These are phyloP conservation scores for Thripadectes ignobilis DNA, from an alignment of 2,797 vertebrate genomes.

Conservation along the genomic window DNA sequence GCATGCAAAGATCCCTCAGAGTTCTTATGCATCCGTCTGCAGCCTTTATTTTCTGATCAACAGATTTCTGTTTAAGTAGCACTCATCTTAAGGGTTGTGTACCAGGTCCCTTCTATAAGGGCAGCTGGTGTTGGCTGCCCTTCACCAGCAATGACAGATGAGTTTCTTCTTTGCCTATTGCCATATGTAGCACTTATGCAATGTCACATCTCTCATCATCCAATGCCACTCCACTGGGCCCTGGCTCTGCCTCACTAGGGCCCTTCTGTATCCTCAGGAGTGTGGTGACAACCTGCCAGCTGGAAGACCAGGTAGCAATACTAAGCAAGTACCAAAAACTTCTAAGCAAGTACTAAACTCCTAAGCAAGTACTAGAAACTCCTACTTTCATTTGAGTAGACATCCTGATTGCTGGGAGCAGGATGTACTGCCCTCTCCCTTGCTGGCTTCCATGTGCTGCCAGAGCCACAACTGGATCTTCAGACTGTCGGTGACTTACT, in stretches of 20 bases:
- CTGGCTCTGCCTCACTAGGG: background rate
- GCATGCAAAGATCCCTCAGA: background rate
- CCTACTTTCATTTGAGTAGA: background rate
- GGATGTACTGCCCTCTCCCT: background rate
- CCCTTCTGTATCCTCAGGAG: background rate
- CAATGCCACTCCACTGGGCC: background rate
- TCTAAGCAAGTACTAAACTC: background rate
- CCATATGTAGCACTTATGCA: background rate
- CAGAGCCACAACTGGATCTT: background rate
- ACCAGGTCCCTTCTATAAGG: background rate
- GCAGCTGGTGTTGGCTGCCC: background rate
- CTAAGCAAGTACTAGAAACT: background rate
- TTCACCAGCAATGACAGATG: background rate
- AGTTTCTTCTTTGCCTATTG: background rate
- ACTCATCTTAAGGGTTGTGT: background rate
- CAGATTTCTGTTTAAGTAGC: background rate
- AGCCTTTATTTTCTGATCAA: background rate
- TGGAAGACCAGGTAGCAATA: background rate
- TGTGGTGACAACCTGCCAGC: background rate
- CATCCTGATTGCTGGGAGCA: background rate
- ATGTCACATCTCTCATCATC: background rate
- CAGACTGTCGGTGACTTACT: background rate
- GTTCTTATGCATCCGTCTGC: background rate
- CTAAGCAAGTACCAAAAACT: background rate
- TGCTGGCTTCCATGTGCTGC: background rate